Conservation (phyloP, 23 tunicate species). For the Phallusia fumigata region DNA sequence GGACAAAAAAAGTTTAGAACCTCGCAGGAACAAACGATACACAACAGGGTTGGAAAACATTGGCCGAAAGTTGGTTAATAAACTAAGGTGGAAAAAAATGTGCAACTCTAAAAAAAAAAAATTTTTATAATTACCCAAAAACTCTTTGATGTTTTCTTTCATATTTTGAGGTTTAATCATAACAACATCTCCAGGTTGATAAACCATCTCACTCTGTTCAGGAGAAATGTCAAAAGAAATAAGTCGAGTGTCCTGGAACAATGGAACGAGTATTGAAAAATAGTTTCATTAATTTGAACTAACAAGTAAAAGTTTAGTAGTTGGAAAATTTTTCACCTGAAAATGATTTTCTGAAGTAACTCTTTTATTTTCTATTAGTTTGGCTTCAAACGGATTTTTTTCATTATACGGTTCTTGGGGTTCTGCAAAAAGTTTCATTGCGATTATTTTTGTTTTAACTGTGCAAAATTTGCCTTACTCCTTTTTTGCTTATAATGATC, state of each 20-base stretch:
- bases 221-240: conserved; percentile 46
- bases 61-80: too few species aligned
- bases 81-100: too few species aligned
- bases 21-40: too few species aligned
- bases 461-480: too few species aligned
- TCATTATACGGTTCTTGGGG: conserved; percentile 15
- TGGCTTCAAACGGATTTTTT: conserved; percentile 56
- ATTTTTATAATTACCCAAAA: conserved; percentile 45
- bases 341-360: conserved; percentile 78
- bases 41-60: too few species aligned
- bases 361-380: conserved; percentile 33
- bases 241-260: conserved; percentile 55
- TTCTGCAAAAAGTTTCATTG: not conserved
- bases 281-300: not conserved
- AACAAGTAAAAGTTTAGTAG: not conserved
- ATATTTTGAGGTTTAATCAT: conserved; percentile 81
- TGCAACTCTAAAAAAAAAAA: too few species aligned
- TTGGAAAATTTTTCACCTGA: conserved; percentile 48
- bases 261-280: not conserved
- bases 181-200: conserved; percentile 97
- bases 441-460: too few species aligned
- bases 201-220: conserved; percentile 32
- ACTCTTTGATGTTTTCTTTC: conserved; percentile 56
- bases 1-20: too few species aligned
- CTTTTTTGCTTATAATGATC: not conserved